These are phyloP conservation scores for Cetoscarus ocellatus DNA, from an alignment of 2,797 vertebrate species.

Conservation along the genomic window DNA sequence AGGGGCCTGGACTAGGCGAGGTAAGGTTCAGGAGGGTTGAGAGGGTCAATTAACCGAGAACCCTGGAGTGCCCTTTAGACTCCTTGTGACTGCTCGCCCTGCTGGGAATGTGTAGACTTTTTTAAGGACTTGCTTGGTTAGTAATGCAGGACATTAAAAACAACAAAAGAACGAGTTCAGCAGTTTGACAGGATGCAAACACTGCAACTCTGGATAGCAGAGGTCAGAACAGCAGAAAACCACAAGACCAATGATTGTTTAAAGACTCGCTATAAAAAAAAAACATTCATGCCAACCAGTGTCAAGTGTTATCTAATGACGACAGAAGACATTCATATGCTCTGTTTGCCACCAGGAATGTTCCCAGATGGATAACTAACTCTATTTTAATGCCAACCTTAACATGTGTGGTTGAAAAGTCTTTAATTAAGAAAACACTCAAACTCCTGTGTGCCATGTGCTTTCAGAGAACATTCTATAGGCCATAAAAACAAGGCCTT, in stretches of 20 bases:
- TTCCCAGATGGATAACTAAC: too few species aligned
- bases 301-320: not conserved
- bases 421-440: too few species aligned
- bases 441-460: too few species aligned
- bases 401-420: too few species aligned
- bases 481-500: too few species aligned
- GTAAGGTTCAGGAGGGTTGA: constrained; percentile 4
- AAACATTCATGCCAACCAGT: not conserved
- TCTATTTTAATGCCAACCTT: too few species aligned
- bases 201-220: constrained; percentile 61
- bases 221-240: constrained; percentile 29
- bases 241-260: not conserved
- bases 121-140: constrained; percentile 65
- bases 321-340: not conserved
- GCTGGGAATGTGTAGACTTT: constrained; percentile 66
- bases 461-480: too few species aligned
- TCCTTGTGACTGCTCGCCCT: constrained; percentile 64
- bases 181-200: constrained; percentile 73
- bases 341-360: not conserved
- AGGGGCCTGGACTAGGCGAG: constrained; percentile 31
- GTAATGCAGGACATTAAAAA: constrained; percentile 69
- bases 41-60: constrained; percentile 46
- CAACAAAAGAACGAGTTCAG: constrained; percentile 72
- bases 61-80: constrained; percentile 74
- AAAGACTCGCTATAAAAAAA: constrained; percentile 11